These are phyloP conservation scores for Leptinotarsa peninsularis DNA, from an alignment of 2,888 invertebrate species.

Conservation along the genomic window DNA sequence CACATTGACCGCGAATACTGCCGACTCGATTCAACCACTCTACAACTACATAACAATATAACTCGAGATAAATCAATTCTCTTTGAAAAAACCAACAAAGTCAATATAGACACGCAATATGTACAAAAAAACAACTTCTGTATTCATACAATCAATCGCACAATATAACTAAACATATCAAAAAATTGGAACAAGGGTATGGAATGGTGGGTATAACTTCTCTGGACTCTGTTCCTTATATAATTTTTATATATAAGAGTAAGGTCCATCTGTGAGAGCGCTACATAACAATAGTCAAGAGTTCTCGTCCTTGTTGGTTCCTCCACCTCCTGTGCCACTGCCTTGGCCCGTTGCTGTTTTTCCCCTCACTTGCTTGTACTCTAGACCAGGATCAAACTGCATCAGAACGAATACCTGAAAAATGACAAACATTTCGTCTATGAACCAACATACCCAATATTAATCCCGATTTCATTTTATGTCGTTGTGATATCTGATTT, in stretches of 20 bases:
- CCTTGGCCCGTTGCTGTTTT: slow-evolving; percentile 70
- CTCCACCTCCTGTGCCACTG: slow-evolving; percentile 73
- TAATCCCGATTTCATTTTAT: no score
- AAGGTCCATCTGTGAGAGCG: slow-evolving; percentile 98
- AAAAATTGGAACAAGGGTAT: slow-evolving; percentile 47
- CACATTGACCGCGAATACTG: not conserved
- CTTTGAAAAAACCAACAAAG: not conserved
- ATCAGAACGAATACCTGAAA: slow-evolving; percentile 94
- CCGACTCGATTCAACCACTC: not conserved
- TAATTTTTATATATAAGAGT: slow-evolving; percentile 81
- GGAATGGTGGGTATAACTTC: slow-evolving; percentile 59
- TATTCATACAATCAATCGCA: not conserved
- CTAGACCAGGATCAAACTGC: slow-evolving; percentile 98
- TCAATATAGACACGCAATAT: not conserved
- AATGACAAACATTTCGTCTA: not conserved
- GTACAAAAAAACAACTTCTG: not conserved
- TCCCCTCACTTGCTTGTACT: slow-evolving; percentile 87
- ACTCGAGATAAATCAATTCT: not conserved
- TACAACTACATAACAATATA: slow-evolving; percentile 24
- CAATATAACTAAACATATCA: slow-evolving; percentile 13
- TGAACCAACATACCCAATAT: not conserved
- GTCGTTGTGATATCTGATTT: no score
- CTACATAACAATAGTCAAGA: slow-evolving; percentile 99
- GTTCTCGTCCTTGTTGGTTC: slow-evolving; percentile 90
- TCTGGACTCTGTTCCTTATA: slow-evolving; percentile 25